A percentile compares a stretch with the other conserved stretches of the same genome.
Evolutionary conservation across 2,113 vertebrate genomes (phyloP).

Genomic region (Dasyurus viverrinus): DNA sequence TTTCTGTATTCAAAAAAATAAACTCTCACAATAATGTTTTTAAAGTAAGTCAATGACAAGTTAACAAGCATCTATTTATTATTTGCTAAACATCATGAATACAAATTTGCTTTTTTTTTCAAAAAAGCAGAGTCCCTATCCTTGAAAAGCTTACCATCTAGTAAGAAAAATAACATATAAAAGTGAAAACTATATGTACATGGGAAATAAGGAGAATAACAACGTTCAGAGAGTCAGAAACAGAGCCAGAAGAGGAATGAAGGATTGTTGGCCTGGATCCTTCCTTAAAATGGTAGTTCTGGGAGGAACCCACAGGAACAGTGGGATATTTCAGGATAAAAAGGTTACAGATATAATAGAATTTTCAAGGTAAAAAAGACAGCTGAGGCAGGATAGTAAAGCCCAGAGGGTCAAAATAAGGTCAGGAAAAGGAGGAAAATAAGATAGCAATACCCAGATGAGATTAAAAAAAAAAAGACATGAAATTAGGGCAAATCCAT

Average conservation of each 20-base stretch:
- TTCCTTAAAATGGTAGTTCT: neutral
- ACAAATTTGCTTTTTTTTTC: neutral
- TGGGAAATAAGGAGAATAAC: neutral
- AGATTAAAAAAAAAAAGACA: neutral
- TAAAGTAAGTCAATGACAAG: neutral
- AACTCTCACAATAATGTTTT: neutral
- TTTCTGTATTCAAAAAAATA: too few species aligned
- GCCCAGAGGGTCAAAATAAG: neutral
- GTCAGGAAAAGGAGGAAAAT: neutral
- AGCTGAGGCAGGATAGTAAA: neutral
- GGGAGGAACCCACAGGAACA: neutral
- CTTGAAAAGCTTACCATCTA: neutral
- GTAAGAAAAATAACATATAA: neutral
- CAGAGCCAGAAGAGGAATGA: neutral
- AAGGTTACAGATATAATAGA: neutral
- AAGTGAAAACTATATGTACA: neutral
- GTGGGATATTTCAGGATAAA: neutral
- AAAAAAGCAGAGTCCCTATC: neutral
- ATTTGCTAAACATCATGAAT: neutral
- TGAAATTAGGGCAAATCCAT: neutral
- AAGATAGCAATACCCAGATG: neutral
- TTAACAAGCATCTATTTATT: neutral
- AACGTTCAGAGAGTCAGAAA: neutral
- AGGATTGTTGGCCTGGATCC: neutral
- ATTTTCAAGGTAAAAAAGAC: neutral